A percentile compares a stretch with the other conserved stretches of the same genome.
phyloP scores from a whole-genome alignment of 2,113 vertebrate genomes.

The Telmatochromis bifrenatus region DNA sequence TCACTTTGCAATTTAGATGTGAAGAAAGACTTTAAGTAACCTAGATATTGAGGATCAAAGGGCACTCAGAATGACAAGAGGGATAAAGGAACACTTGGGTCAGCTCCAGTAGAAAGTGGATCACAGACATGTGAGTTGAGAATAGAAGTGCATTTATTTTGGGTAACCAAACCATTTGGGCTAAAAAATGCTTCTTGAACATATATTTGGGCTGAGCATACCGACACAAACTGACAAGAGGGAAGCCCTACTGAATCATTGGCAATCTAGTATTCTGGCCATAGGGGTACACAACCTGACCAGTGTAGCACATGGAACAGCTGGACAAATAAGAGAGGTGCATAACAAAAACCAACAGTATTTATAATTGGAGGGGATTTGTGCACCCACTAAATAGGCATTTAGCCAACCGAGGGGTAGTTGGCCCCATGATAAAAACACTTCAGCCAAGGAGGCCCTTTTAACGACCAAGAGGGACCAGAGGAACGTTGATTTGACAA shows the following conservation, averaged over 20 bases:
- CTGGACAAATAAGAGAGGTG: neutral
- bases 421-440: neutral
- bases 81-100: neutral
- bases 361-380: neutral
- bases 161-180: neutral
- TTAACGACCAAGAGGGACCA: neutral
- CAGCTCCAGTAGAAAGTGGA: fast-evolving
- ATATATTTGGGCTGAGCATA: neutral
- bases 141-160: neutral
- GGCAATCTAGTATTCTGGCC: fast-evolving
- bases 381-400: fast-evolving
- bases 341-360: neutral
- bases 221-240: too few species aligned
- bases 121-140: neutral
- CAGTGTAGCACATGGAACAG: neutral
- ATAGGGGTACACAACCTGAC: fast-evolving
- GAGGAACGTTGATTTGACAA: neutral
- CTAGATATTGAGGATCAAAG: fast-evolving
- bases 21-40: fast-evolving
- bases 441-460: neutral
- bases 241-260: too few species aligned
- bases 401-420: neutral
- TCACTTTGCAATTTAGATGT: neutral
- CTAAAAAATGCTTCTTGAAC: too few species aligned
- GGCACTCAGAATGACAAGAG: fast-evolving